A percentile compares a stretch with the other conserved stretches of the same genome.
phyloP scores from a whole-genome alignment of 2,888 invertebrate species.

The Acholoe squamosa region DNA sequence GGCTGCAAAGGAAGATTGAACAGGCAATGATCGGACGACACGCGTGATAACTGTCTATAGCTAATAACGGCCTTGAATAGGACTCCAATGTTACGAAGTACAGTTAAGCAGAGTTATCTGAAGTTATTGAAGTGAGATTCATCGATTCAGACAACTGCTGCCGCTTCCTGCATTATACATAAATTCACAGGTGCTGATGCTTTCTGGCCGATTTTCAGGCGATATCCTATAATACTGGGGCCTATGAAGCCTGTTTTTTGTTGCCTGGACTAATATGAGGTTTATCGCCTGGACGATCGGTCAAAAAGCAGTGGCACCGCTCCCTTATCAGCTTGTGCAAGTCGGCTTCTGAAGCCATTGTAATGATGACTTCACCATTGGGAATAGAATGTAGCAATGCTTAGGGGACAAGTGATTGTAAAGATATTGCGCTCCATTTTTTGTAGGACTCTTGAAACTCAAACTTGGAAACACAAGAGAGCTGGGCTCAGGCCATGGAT shows the following conservation, averaged over 20 bases:
- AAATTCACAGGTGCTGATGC: background rate
- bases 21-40: slow-evolving; percentile 46
- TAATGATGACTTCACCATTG: background rate
- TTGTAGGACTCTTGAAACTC: background rate
- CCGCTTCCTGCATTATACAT: background rate
- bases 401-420: background rate
- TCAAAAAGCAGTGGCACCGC: background rate
- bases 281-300: background rate
- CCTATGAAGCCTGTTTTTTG: too few species aligned
- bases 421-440: background rate
- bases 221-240: background rate
- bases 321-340: background rate
- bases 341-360: background rate
- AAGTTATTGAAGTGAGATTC: too few species aligned
- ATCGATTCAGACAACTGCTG: too few species aligned
- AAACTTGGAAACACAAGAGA: slow-evolving; percentile 52
- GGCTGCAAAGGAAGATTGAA: slow-evolving; percentile 89
- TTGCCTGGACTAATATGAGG: too few species aligned
- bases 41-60: background rate
- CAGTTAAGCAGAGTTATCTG: too few species aligned
- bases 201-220: background rate
- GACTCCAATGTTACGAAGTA: background rate
- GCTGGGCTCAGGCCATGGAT: background rate
- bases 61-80: background rate
- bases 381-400: background rate